These are phyloP conservation scores for Carposina sasakii DNA, from an alignment of 1,140 invertebrate species.

Conservation along the genomic window DNA sequence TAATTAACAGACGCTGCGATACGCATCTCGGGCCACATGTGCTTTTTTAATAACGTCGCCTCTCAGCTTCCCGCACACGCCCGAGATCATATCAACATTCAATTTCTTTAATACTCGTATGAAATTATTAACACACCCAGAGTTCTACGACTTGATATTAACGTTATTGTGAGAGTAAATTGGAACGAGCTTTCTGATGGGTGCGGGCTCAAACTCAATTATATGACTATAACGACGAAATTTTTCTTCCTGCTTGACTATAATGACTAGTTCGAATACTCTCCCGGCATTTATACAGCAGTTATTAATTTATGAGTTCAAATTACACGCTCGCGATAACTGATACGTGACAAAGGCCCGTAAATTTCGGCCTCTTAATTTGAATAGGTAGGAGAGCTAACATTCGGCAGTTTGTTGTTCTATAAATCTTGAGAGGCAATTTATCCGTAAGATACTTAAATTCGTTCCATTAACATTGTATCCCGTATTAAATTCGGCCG, in stretches of 20 bases:
- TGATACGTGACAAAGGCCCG: conserved; percentile 18
- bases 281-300: neutral
- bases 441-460: conserved; percentile 46
- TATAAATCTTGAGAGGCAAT: conserved; percentile 54
- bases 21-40: conserved; percentile 66
- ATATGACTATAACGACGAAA: conserved; percentile 26
- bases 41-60: conserved; percentile 67
- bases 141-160: conserved; percentile 56
- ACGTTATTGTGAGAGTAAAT: conserved; percentile 60
- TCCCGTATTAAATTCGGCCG: conserved; percentile 49
- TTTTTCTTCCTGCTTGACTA: conserved; percentile 31
- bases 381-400: conserved; percentile 46
- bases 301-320: conserved; percentile 18
- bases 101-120: conserved; percentile 59
- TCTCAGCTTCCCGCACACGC: conserved; percentile 60
- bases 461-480: conserved; percentile 54
- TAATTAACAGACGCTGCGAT: conserved; percentile 69
- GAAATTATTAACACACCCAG: conserved; percentile 51
- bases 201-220: conserved; percentile 42
- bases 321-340: conserved; percentile 14
- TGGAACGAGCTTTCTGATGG: conserved; percentile 39
- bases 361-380: conserved; percentile 28
- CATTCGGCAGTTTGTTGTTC: conserved; percentile 41
- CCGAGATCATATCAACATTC: conserved; percentile 59
- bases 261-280: conserved; percentile 28